Percentiles rank a stretch among this genome's conserved stretches.
Evolutionary conservation across 2,113 vertebrate genomes (phyloP).

Genomic region (Corythaeola cristata): DNA sequence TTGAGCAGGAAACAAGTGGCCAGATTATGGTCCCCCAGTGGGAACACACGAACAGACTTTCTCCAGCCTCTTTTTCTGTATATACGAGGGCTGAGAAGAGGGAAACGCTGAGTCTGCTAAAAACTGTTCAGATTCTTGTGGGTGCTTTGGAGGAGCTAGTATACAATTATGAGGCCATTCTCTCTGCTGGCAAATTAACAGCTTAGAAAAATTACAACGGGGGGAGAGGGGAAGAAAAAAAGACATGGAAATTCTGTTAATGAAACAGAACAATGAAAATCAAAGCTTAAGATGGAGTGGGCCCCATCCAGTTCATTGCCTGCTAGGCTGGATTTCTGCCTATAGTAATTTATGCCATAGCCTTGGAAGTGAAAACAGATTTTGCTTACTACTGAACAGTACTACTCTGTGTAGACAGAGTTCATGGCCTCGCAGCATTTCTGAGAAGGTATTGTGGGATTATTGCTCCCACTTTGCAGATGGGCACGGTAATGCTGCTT

Average conservation of each 20-base stretch:
- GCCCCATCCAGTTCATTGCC: conserved; percentile 62
- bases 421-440: conserved; percentile 9
- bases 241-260: conserved; percentile 53
- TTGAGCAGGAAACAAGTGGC: background rate
- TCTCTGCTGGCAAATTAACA: conserved; percentile 66
- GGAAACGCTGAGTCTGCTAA: conserved; percentile 41
- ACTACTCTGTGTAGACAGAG: conserved; percentile 57
- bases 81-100: background rate
- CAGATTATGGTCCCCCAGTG: background rate
- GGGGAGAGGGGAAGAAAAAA: background rate
- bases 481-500: conserved; percentile 15
- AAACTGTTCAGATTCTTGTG: conserved; percentile 55
- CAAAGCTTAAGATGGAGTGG: conserved; percentile 65
- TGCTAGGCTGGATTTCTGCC: conserved; percentile 59
- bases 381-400: conserved; percentile 69
- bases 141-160: conserved; percentile 53
- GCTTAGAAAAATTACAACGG: conserved; percentile 28
- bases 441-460: conserved; percentile 54
- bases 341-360: conserved; percentile 64
- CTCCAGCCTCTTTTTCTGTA: conserved; percentile 21
- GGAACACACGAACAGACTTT: conserved; percentile 14
- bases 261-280: conserved; percentile 70
- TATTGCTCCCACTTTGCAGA: conserved; percentile 60
- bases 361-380: conserved; percentile 64
- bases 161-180: conserved; percentile 61